These are phyloP conservation scores for Ahaetulla prasina DNA, from an alignment of 2,113 vertebrate species.

Conservation along the genomic window DNA sequence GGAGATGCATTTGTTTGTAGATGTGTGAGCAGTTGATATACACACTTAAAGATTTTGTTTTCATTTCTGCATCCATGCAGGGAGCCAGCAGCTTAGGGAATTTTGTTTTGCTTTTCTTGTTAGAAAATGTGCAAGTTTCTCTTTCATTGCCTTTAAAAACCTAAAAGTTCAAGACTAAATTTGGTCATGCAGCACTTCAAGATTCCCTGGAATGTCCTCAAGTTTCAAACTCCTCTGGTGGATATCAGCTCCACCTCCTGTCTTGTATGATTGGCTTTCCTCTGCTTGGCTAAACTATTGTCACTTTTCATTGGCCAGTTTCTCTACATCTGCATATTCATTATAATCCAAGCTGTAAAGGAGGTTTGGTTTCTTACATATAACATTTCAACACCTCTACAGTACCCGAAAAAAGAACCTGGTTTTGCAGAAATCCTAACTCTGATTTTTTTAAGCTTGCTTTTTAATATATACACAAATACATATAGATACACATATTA, in stretches of 20 bases:
- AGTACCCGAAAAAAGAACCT: background rate
- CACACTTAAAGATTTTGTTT: background rate
- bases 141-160: slow-evolving; percentile 95
- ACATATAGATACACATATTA: background rate
- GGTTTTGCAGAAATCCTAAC: background rate
- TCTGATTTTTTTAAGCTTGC: slow-evolving; percentile 17
- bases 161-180: slow-evolving; percentile 90
- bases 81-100: slow-evolving; percentile 50
- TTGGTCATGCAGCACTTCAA: slow-evolving; percentile 91
- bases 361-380: slow-evolving; percentile 39
- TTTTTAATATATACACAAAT: slow-evolving; percentile 15
- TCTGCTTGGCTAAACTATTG: background rate
- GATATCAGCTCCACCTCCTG: slow-evolving; percentile 64
- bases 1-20: background rate
- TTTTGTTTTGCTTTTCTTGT: slow-evolving; percentile 73
- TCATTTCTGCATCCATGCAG: background rate
- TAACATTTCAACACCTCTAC: slow-evolving; percentile 60
- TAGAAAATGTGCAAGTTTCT: slow-evolving; percentile 49
- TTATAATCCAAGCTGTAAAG: slow-evolving; percentile 15
- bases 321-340: slow-evolving; percentile 38
- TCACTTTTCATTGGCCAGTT: slow-evolving; percentile 57
- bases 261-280: slow-evolving; percentile 60
- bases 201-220: slow-evolving; percentile 96
- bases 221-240: slow-evolving; percentile 78
- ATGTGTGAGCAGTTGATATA: background rate